Base-by-base conservation (phyloP, 1,140 invertebrate species). In the Tribolium castaneum region DNA sequence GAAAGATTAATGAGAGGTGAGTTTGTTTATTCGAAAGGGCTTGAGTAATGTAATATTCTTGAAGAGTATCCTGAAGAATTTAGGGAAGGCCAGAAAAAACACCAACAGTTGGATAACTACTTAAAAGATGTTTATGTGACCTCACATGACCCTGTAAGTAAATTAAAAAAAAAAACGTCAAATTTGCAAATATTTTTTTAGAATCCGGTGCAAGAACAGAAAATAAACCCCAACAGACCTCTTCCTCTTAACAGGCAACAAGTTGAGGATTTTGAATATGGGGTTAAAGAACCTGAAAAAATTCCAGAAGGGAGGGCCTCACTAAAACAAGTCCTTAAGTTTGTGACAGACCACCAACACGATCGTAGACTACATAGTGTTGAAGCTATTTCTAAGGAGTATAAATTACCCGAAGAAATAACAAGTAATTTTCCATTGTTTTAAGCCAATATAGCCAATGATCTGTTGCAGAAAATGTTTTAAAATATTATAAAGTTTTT, bases 91-190 rank as follows among this genome's bases (percentile, higher is more conserved):
- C 85, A 88, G 22, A 89, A 84, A 80, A 94, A 93, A 83, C 87
- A 94, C 85, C 49, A 78, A 14, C 80, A 82, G 54, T 85, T 94
- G 4, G 88, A 93, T 80, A 85, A 88, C 14, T 86, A 90, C 81
- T 87, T 94, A 51, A 93, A 91, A 86, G 85, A 91, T 83, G 90
- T 94, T 86, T 94, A 90, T 90, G 91, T 94, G 84, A 90, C 88
- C 14, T 94, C 93, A 0, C 70, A 88, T 77, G 88, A 89, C 86
- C 34, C 51, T 22, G 70, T 78, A 59, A 71, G 75, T 5, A 30
- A 30, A 30, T 19, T 19, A 81, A 50, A 30, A 59, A 25, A 30
- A 71, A 45, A 39, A 52, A 14, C 71, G 35, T 35, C 12, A 54
- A 16, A 14, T 75, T 0, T 30, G 2, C 52, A 59, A 14, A 5